Evolutionary conservation across 2,113 vertebrate genomes (phyloP).

Genomic region (Bostrychus sinensis): DNA sequence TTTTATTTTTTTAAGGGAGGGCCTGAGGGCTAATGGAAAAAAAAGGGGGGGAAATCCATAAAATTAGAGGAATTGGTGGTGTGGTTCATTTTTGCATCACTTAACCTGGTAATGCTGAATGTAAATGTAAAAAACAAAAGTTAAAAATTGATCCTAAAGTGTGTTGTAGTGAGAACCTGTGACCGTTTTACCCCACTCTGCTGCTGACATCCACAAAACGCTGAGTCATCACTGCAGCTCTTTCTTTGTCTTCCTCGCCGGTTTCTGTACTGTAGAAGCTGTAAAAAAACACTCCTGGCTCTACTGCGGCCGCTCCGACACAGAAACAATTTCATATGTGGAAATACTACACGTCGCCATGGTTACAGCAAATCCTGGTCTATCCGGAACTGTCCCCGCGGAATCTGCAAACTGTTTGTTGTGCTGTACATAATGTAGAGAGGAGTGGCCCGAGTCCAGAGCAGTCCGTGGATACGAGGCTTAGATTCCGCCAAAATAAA

Average conservation of each 20-base stretch:
- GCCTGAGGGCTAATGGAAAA: no score
- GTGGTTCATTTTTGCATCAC: no score
- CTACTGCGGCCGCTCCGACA: background rate
- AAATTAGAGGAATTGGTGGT: no score
- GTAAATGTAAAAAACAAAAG: no score
- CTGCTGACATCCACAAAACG: background rate
- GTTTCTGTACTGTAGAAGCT: background rate
- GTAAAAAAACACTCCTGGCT: background rate
- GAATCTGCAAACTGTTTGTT: background rate
- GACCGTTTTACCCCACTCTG: conserved; percentile 3
- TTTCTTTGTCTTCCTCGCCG: background rate
- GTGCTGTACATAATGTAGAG: background rate
- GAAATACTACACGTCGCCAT: background rate
- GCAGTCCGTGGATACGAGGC: background rate
- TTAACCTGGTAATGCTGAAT: no score
- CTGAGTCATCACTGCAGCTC: conserved; percentile 9
- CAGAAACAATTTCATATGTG: background rate
- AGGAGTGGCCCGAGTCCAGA: background rate
- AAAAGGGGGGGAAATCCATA: no score
- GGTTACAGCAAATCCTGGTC: background rate
- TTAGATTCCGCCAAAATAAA: conserved; percentile 10
- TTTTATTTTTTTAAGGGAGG: no score
- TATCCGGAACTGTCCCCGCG: background rate
- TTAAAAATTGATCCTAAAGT: background rate
- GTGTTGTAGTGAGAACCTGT: background rate